Evolutionary conservation across 2,888 invertebrate species (phyloP).

Genomic region (Melanostoma scalare): DNA sequence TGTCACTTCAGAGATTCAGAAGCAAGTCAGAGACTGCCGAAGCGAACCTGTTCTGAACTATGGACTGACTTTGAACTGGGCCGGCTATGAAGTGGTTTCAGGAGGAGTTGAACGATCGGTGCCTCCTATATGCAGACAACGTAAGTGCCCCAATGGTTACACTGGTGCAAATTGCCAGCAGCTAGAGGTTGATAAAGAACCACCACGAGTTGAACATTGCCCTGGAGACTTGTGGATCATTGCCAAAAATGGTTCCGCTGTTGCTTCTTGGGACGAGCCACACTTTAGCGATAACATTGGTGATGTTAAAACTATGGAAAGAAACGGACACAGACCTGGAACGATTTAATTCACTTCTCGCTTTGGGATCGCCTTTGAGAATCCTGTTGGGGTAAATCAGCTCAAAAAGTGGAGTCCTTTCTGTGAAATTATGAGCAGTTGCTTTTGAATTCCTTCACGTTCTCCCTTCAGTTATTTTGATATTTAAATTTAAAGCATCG

Average conservation of each 20-base stretch:
- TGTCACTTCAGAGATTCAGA: slow-evolving; percentile 95
- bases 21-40: slow-evolving; percentile 95
- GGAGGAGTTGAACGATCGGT: slow-evolving; percentile 96
- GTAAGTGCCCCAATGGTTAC: slow-evolving; percentile 94
- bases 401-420: too few relatives aligned
- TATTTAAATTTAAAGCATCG: too few relatives aligned
- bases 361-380: too few relatives aligned
- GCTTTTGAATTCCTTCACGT: too few relatives aligned
- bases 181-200: slow-evolving; percentile 91
- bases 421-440: too few relatives aligned
- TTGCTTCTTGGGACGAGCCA: slow-evolving; percentile 96
- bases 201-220: slow-evolving; percentile 94
- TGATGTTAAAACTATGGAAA: slow-evolving; percentile 90
- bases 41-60: slow-evolving; percentile 95
- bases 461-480: too few relatives aligned
- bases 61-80: slow-evolving; percentile 94
- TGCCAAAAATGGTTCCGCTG: slow-evolving; percentile 94
- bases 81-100: slow-evolving; percentile 93
- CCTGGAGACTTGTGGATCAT: slow-evolving; percentile 97
- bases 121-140: slow-evolving; percentile 95
- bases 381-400: too few relatives aligned
- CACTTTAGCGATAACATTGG: slow-evolving; percentile 95
- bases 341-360: slow-evolving; percentile 83
- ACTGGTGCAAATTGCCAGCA: slow-evolving; percentile 93
- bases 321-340: slow-evolving; percentile 93